These are phyloP conservation scores for Rhingia rostrata DNA, from an alignment of 2,888 invertebrate genomes.

Conservation along the genomic window DNA sequence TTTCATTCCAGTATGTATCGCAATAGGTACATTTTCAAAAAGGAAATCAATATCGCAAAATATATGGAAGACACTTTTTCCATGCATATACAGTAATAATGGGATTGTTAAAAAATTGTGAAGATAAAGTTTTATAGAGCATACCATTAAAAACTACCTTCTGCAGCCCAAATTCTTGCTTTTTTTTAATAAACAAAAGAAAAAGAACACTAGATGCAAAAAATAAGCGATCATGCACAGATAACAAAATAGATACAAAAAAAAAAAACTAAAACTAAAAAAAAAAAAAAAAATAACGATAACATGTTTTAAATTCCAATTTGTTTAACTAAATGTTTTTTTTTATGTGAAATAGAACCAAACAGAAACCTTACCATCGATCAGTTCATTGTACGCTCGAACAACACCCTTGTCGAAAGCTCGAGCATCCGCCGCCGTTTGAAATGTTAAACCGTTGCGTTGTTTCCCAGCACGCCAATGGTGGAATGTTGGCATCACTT, in stretches of 20 bases:
- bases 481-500: slow-evolving; percentile 99
- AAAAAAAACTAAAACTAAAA: background rate
- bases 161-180: too few relatives aligned
- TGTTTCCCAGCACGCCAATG: slow-evolving; percentile 98
- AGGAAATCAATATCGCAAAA: too few relatives aligned
- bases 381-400: slow-evolving; percentile 93
- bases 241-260: slow-evolving; percentile 27
- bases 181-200: slow-evolving; percentile 29
- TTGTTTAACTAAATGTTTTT: slow-evolving; percentile 13
- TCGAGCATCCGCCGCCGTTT: slow-evolving; percentile 96
- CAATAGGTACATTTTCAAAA: too few relatives aligned
- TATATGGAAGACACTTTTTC: too few relatives aligned
- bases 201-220: slow-evolving; percentile 54
- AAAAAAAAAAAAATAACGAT: slow-evolving; percentile 28
- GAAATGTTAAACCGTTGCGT: slow-evolving; percentile 97
- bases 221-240: slow-evolving; percentile 65
- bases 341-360: background rate
- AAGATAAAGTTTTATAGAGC: too few relatives aligned
- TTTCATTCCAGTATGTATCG: too few relatives aligned
- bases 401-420: slow-evolving; percentile 96
- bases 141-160: too few relatives aligned
- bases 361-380: slow-evolving; percentile 89
- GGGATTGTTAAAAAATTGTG: too few relatives aligned
- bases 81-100: too few relatives aligned
- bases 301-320: slow-evolving; percentile 49